phyloP scores from a whole-genome alignment of 2,888 invertebrate species.

The Trachelus troglodyta region DNA sequence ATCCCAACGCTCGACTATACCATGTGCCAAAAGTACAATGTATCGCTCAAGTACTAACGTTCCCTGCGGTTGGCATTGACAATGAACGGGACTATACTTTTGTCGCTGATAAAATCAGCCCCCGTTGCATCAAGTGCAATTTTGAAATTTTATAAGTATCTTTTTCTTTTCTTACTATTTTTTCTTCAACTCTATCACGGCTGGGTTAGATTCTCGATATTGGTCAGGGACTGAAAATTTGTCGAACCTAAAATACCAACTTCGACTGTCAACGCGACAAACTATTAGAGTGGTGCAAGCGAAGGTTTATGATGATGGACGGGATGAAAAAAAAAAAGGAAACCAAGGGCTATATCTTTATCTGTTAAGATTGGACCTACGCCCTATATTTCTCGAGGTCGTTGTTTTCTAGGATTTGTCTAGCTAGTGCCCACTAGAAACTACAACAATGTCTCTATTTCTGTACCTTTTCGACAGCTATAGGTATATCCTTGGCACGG shows the following conservation, averaged over 20 bases:
- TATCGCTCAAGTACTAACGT: neutral
- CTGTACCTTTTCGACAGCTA: slow-evolving; percentile 37
- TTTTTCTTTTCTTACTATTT: neutral
- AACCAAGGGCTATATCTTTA: neutral
- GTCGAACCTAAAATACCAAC: neutral
- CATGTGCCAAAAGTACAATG: neutral
- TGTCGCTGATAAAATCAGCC: neutral
- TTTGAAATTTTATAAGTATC: neutral
- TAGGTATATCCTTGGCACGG: slow-evolving; percentile 41
- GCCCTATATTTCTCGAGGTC: slow-evolving; percentile 14
- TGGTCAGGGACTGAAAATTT: neutral
- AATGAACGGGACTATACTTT: neutral
- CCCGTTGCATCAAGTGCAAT: neutral
- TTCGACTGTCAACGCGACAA: neutral
- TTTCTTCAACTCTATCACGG: neutral
- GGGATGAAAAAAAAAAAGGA: neutral
- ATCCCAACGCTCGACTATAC: neutral
- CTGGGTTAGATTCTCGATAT: neutral
- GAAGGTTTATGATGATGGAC: neutral
- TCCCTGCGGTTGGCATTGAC: neutral
- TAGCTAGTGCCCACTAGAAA: neutral
- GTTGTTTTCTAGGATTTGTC: slow-evolving; percentile 8
- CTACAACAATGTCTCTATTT: slow-evolving; percentile 47
- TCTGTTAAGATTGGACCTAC: neutral
- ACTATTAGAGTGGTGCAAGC: neutral